A percentile compares a stretch with the other conserved stretches of the same genome.
Evolutionary conservation across 2,113 vertebrate species (phyloP).

Genomic region (Vidua chalybeata): DNA sequence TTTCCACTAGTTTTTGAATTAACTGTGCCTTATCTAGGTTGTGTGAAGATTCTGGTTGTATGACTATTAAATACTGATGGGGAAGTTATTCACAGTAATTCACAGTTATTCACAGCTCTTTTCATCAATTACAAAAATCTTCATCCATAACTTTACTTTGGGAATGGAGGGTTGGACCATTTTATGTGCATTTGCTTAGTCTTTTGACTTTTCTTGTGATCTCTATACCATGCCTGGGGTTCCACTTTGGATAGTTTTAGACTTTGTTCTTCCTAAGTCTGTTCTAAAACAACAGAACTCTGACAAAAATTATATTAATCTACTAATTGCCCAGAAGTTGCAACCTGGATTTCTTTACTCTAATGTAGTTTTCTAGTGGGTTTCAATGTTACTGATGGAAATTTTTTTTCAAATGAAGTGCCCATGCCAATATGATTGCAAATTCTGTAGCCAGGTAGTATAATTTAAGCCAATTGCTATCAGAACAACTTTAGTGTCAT

Average conservation of each 20-base stretch:
- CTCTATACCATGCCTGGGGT: neutral
- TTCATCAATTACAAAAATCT: neutral
- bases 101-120: neutral
- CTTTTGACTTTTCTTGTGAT: neutral
- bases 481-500: neutral
- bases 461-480: neutral
- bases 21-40: neutral
- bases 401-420: neutral
- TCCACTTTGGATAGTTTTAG: neutral
- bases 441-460: neutral
- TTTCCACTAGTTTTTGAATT: neutral
- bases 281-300: neutral
- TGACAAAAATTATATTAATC: neutral
- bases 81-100: neutral
- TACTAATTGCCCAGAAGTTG: neutral
- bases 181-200: neutral
- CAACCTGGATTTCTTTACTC: neutral
- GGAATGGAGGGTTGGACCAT: accelerated
- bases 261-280: neutral
- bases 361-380: neutral
- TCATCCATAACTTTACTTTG: neutral
- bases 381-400: neutral
- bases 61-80: neutral
- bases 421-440: accelerated
- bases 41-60: neutral